Evolutionary conservation across 2,888 invertebrate species (phyloP).

Genomic region (Heliothis peltigera): DNA sequence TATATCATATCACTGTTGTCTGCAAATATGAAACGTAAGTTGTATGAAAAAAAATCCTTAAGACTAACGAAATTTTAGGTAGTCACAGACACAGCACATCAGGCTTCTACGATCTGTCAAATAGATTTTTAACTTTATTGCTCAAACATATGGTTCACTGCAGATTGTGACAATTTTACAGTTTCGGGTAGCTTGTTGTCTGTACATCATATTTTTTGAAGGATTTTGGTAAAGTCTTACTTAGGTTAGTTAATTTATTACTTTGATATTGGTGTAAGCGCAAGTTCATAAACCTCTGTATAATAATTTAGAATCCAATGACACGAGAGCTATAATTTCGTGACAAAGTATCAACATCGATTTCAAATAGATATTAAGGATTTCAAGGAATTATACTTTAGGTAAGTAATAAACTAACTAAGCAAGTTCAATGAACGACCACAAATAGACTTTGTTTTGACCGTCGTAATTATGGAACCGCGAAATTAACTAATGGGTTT

Average conservation of each 20-base stretch:
- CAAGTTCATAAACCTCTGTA: background rate
- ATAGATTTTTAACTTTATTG: too few species aligned
- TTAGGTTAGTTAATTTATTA: background rate
- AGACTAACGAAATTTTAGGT: too few species aligned
- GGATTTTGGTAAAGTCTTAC: too few species aligned
- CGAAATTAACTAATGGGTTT: constrained; percentile 49
- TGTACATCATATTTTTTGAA: too few species aligned
- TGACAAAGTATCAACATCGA: background rate
- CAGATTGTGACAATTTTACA: too few species aligned
- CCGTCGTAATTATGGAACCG: constrained; percentile 51
- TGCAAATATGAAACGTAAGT: too few species aligned
- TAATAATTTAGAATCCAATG: constrained; percentile 8
- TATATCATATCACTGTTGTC: too few species aligned
- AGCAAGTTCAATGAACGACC: constrained; percentile 40
- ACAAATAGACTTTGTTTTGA: constrained; percentile 35
- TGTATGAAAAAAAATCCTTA: too few species aligned
- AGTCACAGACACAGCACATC: too few species aligned
- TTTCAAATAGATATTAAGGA: constrained; percentile 12
- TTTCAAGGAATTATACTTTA: constrained; percentile 9
- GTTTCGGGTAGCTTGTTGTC: too few species aligned
- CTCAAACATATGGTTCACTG: too few species aligned
- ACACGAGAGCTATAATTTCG: constrained; percentile 5
- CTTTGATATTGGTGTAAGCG: background rate
- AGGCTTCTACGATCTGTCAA: too few species aligned
- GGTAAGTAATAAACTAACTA: background rate